Percentiles rank a stretch among this genome's conserved stretches.
Evolutionary conservation across 2,113 vertebrate genomes (phyloP).

Genomic region (Diglossa brunneiventris): DNA sequence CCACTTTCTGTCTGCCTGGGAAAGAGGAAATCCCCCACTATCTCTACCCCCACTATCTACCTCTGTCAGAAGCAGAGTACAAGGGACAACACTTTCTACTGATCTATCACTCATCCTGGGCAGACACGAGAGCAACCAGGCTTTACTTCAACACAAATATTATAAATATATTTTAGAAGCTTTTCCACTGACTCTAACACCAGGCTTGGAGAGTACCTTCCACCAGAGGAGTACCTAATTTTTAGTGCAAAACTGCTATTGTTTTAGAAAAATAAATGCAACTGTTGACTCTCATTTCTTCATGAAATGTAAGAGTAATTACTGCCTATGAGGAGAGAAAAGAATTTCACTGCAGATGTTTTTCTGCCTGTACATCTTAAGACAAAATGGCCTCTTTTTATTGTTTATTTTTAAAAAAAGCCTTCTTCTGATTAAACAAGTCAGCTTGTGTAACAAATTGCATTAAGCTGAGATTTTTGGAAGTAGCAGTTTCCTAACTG

Average conservation of each 20-base stretch:
- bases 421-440: not conserved
- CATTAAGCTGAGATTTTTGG: not conserved
- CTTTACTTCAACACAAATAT: not conserved
- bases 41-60: not conserved
- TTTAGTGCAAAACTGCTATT: not conserved
- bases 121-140: not conserved
- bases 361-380: not conserved
- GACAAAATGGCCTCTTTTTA: not conserved
- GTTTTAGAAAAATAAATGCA: not conserved
- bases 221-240: not conserved
- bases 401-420: not conserved
- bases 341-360: not conserved
- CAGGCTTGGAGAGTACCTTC: not conserved
- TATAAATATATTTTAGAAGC: not conserved
- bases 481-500: not conserved
- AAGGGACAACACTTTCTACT: not conserved
- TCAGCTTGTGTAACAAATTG: not conserved
- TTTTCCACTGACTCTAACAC: not conserved
- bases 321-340: not conserved
- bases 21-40: not conserved
- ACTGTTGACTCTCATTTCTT: not conserved
- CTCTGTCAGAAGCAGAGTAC: not conserved
- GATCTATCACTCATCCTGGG: not conserved
- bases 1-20: not conserved
- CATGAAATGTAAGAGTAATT: not conserved